Conservation (phyloP, 2,797 vertebrate species). For the Smutsia temminckii region DNA sequence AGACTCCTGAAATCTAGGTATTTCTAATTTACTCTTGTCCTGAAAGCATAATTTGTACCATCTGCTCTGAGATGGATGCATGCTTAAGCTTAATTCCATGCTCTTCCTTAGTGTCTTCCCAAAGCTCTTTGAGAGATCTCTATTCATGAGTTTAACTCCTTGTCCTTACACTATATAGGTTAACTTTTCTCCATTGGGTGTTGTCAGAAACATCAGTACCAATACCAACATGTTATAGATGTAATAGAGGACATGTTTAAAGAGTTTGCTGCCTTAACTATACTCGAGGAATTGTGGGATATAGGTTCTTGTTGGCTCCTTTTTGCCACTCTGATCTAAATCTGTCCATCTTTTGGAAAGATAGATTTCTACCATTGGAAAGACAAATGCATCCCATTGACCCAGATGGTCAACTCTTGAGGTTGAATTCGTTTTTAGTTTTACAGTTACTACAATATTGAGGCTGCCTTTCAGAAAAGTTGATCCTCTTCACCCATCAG, state of each 20-base stretch:
- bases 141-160: neutral
- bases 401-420: neutral
- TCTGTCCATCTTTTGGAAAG: neutral
- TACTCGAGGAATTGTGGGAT: neutral
- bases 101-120: neutral
- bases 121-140: neutral
- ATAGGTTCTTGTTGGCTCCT: neutral
- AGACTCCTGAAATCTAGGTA: neutral
- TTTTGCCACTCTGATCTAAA: neutral
- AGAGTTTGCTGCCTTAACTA: neutral
- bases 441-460: neutral
- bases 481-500: neutral
- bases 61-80: neutral
- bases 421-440: neutral
- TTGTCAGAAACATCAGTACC: neutral
- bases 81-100: neutral
- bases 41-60: neutral
- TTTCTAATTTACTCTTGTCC: neutral
- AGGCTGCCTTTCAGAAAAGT: neutral
- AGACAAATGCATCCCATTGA: neutral
- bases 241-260: neutral
- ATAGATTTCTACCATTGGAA: neutral
- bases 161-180: neutral
- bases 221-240: neutral
- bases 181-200: neutral